Conservation (phyloP, 2,888 invertebrate genomes). For the Aquatica leii region DNA sequence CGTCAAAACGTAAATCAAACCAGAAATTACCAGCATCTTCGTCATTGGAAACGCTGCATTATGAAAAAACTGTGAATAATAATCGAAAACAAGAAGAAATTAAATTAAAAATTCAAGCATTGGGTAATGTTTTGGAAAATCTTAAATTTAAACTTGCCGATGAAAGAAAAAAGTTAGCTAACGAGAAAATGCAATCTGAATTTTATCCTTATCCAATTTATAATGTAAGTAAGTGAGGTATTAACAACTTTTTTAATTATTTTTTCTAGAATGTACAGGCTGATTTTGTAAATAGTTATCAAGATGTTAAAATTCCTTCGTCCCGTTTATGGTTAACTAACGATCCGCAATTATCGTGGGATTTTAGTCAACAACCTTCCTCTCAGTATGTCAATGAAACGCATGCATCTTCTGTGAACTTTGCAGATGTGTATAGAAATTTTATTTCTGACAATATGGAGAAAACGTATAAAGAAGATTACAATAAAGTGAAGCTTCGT, state of each 20-base stretch:
- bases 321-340: too few species aligned
- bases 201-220: too few species aligned
- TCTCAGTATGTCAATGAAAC: too few species aligned
- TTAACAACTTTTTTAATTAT: too few species aligned
- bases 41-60: background rate
- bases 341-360: too few species aligned
- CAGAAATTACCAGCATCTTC: background rate
- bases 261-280: too few species aligned
- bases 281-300: too few species aligned
- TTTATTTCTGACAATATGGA: conserved; percentile 16
- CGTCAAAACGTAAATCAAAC: too few species aligned
- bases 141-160: conserved; percentile 20
- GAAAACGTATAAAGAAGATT: conserved; percentile 34
- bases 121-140: conserved; percentile 20
- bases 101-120: conserved; percentile 19
- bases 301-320: too few species aligned
- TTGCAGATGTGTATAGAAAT: background rate
- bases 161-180: conserved; percentile 29
- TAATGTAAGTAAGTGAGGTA: too few species aligned
- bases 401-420: background rate
- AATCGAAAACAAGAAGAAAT: background rate
- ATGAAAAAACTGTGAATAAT: too few species aligned
- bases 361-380: too few species aligned
- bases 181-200: conserved; percentile 22
- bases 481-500: background rate